phyloP scores from a whole-genome alignment of 2,797 vertebrate species.

The Microctenopoma steveboyesi region DNA sequence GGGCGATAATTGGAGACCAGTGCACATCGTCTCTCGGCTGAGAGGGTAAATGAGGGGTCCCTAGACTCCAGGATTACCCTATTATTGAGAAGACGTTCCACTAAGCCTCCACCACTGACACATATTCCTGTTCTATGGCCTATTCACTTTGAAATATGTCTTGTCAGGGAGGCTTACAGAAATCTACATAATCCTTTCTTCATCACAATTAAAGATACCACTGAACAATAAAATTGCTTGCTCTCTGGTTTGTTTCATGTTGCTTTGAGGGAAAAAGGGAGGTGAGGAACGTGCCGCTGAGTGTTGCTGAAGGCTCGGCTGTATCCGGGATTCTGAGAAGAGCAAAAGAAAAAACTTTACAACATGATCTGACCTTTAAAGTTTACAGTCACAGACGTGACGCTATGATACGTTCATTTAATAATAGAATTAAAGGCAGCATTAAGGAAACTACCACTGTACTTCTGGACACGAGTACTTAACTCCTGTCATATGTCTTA shows the following conservation, averaged over 20 bases:
- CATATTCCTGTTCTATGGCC: slow-evolving; percentile 85
- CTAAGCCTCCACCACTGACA: slow-evolving; percentile 86
- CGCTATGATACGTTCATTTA: slow-evolving; percentile 3
- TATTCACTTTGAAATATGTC: slow-evolving; percentile 87
- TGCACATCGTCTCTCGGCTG: slow-evolving; percentile 80
- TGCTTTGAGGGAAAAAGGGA: slow-evolving; percentile 68
- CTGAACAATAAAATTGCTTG: slow-evolving; percentile 90
- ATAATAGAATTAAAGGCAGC: not conserved
- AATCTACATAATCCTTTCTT: slow-evolving; percentile 89
- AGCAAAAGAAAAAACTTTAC: slow-evolving; percentile 18
- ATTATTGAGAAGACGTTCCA: slow-evolving; percentile 84
- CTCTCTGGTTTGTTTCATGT: slow-evolving; percentile 86
- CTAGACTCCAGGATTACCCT: slow-evolving; percentile 87
- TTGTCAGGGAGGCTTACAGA: slow-evolving; percentile 86
- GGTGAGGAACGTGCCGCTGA: slow-evolving; percentile 56
- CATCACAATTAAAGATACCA: slow-evolving; percentile 90
- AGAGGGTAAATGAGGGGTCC: slow-evolving; percentile 85
- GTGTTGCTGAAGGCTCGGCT: slow-evolving; percentile 52
- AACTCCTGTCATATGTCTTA: not conserved
- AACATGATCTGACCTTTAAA: slow-evolving; percentile 39
- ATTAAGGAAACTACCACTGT: not conserved
- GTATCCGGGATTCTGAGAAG: slow-evolving; percentile 43
- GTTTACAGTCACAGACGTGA: slow-evolving; percentile 1
- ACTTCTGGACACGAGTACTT: not conserved
- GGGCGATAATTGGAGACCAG: slow-evolving; percentile 79